Percentiles rank a stretch among this genome's conserved stretches.
These are phyloP conservation scores for Ischnura elegans DNA, from an alignment of 2,888 invertebrate species.

Conservation along the genomic window DNA sequence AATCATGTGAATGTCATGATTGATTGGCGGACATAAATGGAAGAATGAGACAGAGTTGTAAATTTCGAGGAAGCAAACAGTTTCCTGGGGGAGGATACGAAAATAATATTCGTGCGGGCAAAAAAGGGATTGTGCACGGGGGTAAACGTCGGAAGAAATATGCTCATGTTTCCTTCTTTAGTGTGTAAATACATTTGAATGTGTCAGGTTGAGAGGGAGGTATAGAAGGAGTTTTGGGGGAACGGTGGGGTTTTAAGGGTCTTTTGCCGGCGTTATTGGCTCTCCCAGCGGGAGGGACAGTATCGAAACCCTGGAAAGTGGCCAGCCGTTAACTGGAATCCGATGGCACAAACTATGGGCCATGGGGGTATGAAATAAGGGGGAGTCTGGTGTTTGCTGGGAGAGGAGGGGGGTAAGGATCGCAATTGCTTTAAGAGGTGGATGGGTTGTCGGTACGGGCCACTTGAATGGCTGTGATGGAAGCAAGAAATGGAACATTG, in stretches of 20 bases:
- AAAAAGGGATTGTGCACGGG: no score
- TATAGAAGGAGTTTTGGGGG: no score
- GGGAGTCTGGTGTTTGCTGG: background rate
- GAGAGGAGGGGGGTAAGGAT: background rate
- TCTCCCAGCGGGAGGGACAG: background rate
- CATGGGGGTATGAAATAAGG: conserved; percentile 11
- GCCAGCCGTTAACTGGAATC: conserved; percentile 57
- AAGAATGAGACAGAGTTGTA: no score
- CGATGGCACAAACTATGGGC: conserved; percentile 44
- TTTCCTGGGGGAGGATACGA: no score
- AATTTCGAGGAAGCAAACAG: no score
- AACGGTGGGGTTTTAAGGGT: background rate
- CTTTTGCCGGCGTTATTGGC: background rate
- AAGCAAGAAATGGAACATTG: background rate
- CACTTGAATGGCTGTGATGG: background rate
- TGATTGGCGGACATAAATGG: no score
- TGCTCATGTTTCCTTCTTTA: no score
- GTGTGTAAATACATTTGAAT: no score
- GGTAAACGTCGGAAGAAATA: no score
- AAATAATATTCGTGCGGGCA: no score
- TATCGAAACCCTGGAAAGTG: conserved; percentile 38
- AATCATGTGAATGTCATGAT: no score
- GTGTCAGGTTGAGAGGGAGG: no score
- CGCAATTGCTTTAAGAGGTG: background rate
- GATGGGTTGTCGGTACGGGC: background rate